These are phyloP conservation scores for Nymphicus hollandicus DNA, from an alignment of 2,113 vertebrate species.

Conservation along the genomic window DNA sequence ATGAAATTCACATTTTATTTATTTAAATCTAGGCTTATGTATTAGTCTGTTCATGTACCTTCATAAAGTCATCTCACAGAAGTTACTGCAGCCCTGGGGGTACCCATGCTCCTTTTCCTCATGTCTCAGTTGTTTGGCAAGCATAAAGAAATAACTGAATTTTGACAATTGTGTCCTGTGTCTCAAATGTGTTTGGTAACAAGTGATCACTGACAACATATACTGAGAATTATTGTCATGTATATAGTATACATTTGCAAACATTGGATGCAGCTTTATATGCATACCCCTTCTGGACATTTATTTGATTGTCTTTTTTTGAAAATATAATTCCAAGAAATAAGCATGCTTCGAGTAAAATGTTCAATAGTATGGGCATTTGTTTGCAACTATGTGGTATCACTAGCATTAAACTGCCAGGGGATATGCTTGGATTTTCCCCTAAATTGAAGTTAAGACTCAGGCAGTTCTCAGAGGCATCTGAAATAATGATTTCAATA, in stretches of 20 bases:
- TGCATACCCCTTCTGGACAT: not conserved
- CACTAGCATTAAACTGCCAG: not conserved
- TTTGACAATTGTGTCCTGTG: not conserved
- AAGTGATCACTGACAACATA: not conserved
- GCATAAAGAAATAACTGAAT: not conserved
- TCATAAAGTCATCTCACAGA: not conserved
- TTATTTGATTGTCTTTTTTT: not conserved
- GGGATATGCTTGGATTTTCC: not conserved
- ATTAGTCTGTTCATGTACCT: not conserved
- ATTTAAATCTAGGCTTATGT: not conserved
- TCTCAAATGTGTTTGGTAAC: not conserved
- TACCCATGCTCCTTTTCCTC: not conserved
- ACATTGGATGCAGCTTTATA: not conserved
- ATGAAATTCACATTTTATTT: not conserved
- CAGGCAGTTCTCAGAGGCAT: not conserved
- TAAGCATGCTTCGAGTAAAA: not conserved
- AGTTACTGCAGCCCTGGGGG: not conserved
- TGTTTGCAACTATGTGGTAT: not conserved
- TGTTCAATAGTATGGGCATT: not conserved
- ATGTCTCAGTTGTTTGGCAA: not conserved
- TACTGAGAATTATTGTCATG: not conserved
- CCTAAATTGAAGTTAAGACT: not conserved
- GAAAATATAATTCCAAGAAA: not conserved
- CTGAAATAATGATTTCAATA: conserved; percentile 9
- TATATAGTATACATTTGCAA: not conserved